Conservation (phyloP, 2,113 vertebrate genomes). For the Aegotheles bennettii region DNA sequence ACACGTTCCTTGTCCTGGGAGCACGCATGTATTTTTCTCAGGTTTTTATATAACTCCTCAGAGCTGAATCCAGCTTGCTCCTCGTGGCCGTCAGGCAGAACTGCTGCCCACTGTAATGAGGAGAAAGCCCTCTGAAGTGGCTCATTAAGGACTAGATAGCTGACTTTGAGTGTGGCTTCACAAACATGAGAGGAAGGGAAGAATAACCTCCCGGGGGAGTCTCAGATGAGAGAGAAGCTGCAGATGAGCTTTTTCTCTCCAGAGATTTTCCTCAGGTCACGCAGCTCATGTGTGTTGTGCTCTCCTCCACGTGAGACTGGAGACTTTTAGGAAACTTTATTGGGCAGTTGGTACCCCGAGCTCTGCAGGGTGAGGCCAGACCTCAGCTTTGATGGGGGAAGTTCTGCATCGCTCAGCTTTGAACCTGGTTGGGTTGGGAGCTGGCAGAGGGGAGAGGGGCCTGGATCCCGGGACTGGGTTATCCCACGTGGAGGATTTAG, state of each 20-base stretch:
- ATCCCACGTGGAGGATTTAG: not conserved
- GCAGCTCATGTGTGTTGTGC: accelerated
- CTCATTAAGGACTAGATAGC: not conserved
- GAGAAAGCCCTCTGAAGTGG: not conserved
- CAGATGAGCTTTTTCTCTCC: not conserved
- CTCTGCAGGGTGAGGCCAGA: not conserved
- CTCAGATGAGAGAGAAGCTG: not conserved
- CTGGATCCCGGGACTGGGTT: not conserved
- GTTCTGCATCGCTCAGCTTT: not conserved
- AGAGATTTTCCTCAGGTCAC: not conserved
- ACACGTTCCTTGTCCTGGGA: not conserved
- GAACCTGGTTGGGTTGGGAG: not conserved
- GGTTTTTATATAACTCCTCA: not conserved
- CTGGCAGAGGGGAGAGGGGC: not conserved
- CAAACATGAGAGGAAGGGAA: not conserved
- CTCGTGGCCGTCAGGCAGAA: not conserved
- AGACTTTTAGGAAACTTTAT: not conserved
- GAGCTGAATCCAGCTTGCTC: not conserved
- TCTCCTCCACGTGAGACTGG: not conserved
- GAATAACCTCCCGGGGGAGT: not conserved
- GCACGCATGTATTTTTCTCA: not conserved
- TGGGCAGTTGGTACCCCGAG: not conserved
- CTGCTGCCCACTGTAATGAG: not conserved
- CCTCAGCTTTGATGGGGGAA: not conserved
- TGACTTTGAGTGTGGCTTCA: not conserved